A percentile compares a stretch with the other conserved stretches of the same genome.
Conservation (phyloP, 2,888 invertebrate genomes). For the Iphiclides podalirius region DNA sequence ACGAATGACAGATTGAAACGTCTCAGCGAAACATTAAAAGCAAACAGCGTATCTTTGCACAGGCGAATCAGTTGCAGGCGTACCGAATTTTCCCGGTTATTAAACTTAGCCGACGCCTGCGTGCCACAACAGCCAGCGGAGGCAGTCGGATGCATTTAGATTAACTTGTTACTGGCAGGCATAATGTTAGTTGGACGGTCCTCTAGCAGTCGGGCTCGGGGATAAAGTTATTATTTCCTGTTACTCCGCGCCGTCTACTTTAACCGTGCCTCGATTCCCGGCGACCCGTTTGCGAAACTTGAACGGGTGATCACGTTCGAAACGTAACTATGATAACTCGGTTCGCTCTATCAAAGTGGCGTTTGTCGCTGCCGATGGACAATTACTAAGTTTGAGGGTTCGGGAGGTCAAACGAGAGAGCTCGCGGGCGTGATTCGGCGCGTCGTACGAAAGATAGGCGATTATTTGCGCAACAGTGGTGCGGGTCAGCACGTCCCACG, state of each 20-base stretch:
- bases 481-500: conserved; percentile 21
- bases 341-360: conserved; percentile 56
- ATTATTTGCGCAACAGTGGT: conserved; percentile 10
- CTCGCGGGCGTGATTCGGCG: neutral
- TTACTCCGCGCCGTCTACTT: conserved; percentile 69
- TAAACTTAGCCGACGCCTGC: conserved; percentile 72
- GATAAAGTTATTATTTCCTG: conserved; percentile 79
- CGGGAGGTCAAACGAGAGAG: conserved; percentile 8
- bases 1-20: conserved; percentile 19
- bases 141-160: conserved; percentile 75
- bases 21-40: conserved; percentile 25
- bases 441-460: conserved; percentile 7
- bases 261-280: conserved; percentile 71
- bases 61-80: conserved; percentile 54
- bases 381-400: conserved; percentile 31
- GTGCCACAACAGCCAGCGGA: conserved; percentile 60
- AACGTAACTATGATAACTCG: conserved; percentile 64
- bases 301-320: conserved; percentile 70
- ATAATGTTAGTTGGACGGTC: conserved; percentile 76
- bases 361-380: conserved; percentile 50
- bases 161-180: conserved; percentile 79
- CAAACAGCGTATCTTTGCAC: conserved; percentile 31
- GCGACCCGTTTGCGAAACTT: conserved; percentile 69
- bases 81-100: conserved; percentile 67
- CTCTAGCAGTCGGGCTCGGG: conserved; percentile 64